These are phyloP conservation scores for Tamias sibiricus DNA, from an alignment of 2,113 vertebrate species.

Conservation along the genomic window DNA sequence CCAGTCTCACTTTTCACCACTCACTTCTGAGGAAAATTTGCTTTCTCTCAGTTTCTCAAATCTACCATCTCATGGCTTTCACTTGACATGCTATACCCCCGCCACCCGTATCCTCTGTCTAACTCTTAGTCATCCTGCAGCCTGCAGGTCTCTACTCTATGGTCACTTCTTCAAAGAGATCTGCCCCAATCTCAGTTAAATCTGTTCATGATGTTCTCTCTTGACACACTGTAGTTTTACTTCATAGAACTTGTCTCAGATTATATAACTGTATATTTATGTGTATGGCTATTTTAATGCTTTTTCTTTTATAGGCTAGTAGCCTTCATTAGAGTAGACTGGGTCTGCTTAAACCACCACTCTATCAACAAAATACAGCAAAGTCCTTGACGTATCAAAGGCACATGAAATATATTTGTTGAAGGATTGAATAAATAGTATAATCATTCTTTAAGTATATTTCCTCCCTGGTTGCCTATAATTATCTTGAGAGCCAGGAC, in stretches of 20 bases:
- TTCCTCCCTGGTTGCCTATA: slow-evolving; percentile 8
- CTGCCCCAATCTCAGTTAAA: background rate
- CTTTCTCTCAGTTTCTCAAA: slow-evolving; percentile 23
- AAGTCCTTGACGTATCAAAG: background rate
- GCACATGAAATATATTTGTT: slow-evolving; percentile 45
- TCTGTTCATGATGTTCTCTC: background rate
- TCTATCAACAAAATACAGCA: background rate
- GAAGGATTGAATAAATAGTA: slow-evolving; percentile 46
- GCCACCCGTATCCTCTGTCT: too few species aligned
- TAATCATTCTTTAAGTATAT: slow-evolving; percentile 51
- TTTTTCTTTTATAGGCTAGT: background rate
- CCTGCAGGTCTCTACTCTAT: background rate
- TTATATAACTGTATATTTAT: background rate
- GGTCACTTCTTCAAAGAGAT: background rate
- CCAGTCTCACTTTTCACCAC: background rate
- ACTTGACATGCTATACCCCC: background rate
- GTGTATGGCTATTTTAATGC: background rate
- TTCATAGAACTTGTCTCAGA: background rate
- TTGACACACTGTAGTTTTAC: background rate
- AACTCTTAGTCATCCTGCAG: background rate
- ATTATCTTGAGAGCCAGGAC: slow-evolving; percentile 7
- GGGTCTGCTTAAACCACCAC: slow-evolving; percentile 1
- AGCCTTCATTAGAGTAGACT: background rate
- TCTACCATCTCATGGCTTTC: background rate
- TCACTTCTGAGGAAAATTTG: slow-evolving; percentile 29